Base-by-base conservation (phyloP, 1,140 invertebrate genomes). In the Drosophila sechellia region DNA sequence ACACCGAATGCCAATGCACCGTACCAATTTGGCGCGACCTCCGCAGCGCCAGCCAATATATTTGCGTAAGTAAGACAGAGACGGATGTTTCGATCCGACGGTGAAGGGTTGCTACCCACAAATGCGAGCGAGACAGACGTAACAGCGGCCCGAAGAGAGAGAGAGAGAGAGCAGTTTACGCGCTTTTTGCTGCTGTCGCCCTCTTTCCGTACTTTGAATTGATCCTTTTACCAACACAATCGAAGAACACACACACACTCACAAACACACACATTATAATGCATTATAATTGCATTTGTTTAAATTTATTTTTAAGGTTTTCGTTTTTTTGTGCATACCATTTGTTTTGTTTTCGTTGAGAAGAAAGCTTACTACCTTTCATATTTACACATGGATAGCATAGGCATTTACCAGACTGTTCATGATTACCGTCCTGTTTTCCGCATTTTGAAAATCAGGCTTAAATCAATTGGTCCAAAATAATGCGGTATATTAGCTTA, bases 21-120 rank as follows among this genome's bases (percentile, higher is more conserved):
- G 73, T 89, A 90, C 63, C 84, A 90, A 89, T 89, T 89, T 80
- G 63, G 76, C 48, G 77, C 78, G 70, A 77, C 69, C 63, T 61
- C 80, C 37, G 43, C 77, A 58, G 80, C 85, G 64, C 56, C 80
- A 46, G 57, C 85, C 49, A 89, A 90, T 78, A 89, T 89, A 73
- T 89, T 89, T 61, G 84, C 84, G 84, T 89, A 89, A 89, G 84
- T 89, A 89, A 55, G 31, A 54, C 48, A 43, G 52, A 55, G 39
- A 71, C 35, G 50, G 56, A 40, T 58, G 69, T 34, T 55, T 45
- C 57, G 69, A 37, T 55, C 46, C 57, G 60, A 8, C 27, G 37
- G 15, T 27, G 8, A 22, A 22, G 13, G 54, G 20, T 35, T 52
- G 22, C 13, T 12, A 6, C 12, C 39, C 22, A 12, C 6, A 20